Conservation (phyloP, 2,888 invertebrate species). For the Parochlus steinenii region DNA sequence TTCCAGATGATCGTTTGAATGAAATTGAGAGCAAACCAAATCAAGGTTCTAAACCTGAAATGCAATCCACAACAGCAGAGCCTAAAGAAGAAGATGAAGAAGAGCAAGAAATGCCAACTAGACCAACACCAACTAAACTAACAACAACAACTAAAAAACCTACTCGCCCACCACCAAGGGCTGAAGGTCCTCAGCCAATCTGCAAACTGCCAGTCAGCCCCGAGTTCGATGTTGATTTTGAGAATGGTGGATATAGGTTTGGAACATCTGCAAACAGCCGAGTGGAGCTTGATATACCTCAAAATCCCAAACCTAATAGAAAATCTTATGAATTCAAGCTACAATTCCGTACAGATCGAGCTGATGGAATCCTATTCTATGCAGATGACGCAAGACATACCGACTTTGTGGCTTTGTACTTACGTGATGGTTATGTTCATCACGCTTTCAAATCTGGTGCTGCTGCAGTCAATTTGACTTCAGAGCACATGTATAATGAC, state of each 20-base stretch:
- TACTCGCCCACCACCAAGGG: constrained; percentile 18
- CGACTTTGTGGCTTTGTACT: constrained; percentile 58
- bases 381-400: constrained; percentile 42
- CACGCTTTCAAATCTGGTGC: constrained; percentile 57
- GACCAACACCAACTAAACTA: constrained; percentile 21
- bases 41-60: constrained; percentile 15
- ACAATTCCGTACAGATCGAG: constrained; percentile 50
- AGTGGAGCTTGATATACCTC: constrained; percentile 42
- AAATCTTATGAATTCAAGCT: constrained; percentile 59
- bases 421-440: constrained; percentile 56
- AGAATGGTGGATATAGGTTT: constrained; percentile 25
- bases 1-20: background rate
- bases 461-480: constrained; percentile 39
- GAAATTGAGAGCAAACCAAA: background rate
- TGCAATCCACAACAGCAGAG: background rate
- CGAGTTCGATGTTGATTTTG: constrained; percentile 25
- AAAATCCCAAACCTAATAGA: constrained; percentile 41
- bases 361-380: constrained; percentile 74
- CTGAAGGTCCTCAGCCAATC: constrained; percentile 22
- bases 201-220: constrained; percentile 27
- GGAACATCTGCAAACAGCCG: constrained; percentile 47
- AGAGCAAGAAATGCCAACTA: constrained; percentile 28
- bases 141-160: constrained; percentile 16
- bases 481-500: constrained; percentile 45
- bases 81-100: constrained; percentile 16